Evolutionary conservation across 2,888 invertebrate species (phyloP).

Genomic region (Schizotus pectinicornis): DNA sequence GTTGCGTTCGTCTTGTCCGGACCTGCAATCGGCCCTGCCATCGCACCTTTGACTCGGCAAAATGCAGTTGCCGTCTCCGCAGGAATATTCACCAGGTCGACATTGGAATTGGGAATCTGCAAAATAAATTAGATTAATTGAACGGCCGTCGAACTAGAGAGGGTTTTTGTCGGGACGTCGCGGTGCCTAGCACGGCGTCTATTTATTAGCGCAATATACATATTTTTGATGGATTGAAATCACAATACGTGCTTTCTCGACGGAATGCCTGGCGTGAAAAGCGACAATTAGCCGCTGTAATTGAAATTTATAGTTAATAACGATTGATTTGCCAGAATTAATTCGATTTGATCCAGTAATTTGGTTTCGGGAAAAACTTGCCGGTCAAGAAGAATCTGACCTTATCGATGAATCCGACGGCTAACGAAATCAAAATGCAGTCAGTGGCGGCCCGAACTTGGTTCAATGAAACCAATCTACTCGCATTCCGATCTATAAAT

Average conservation of each 20-base stretch:
- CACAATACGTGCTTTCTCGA: constrained; percentile 37
- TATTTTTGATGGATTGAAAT: constrained; percentile 42
- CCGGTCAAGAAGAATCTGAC: no score
- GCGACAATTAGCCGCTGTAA: constrained; percentile 35
- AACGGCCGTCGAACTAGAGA: background rate
- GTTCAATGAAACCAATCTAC: no score
- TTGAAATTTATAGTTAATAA: constrained; percentile 26
- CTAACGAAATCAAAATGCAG: no score
- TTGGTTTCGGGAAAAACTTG: background rate
- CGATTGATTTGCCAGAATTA: constrained; percentile 6
- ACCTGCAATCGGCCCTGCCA: constrained; percentile 64
- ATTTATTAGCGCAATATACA: constrained; percentile 43
- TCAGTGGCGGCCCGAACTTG: no score
- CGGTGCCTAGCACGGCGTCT: constrained; percentile 29
- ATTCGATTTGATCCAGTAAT: constrained; percentile 18
- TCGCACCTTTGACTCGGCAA: constrained; percentile 65
- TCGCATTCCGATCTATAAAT: no score
- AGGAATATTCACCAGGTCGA: constrained; percentile 60
- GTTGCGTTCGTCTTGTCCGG: constrained; percentile 67
- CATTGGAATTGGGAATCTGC: constrained; percentile 43
- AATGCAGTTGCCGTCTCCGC: constrained; percentile 66
- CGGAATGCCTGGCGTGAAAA: constrained; percentile 39
- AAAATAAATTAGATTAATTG: constrained; percentile 12
- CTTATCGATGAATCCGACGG: no score
- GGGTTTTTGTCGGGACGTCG: background rate